A percentile compares a stretch with the other conserved stretches of the same genome.
These are phyloP conservation scores for Rhadina sibilatrix DNA, from an alignment of 2,113 vertebrate species.

Conservation along the genomic window DNA sequence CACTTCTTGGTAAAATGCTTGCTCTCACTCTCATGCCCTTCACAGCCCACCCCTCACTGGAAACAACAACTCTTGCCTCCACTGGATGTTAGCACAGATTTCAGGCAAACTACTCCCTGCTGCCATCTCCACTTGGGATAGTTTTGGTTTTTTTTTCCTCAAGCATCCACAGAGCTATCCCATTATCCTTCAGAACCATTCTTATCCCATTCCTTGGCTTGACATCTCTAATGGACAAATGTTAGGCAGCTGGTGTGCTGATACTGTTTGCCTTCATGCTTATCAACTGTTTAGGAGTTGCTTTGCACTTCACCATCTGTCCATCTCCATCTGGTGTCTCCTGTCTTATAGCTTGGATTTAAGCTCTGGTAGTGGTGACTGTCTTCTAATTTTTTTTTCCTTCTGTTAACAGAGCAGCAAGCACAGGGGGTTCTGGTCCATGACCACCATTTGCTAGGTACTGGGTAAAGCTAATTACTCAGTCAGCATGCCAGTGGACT, in stretches of 20 bases:
- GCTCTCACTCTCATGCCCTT: not conserved
- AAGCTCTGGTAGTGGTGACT: not conserved
- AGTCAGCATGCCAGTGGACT: not conserved
- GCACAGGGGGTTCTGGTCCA: not conserved
- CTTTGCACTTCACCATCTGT: slow-evolving; percentile 55
- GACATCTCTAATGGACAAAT: slow-evolving; percentile 29
- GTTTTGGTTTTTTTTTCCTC: no score
- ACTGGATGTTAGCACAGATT: not conserved
- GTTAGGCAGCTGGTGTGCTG: slow-evolving; percentile 40
- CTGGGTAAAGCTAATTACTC: not conserved
- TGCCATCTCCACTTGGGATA: not conserved
- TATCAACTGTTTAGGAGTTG: slow-evolving; percentile 41
- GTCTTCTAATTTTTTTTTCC: not conserved
- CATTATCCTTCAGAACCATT: not conserved
- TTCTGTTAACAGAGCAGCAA: not conserved
- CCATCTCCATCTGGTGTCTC: slow-evolving; percentile 54
- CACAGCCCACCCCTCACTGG: not conserved
- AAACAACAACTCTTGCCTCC: not conserved
- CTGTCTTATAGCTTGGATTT: not conserved
- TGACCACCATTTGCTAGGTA: not conserved
- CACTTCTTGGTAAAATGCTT: not conserved
- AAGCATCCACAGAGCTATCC: not conserved
- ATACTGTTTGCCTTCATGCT: slow-evolving; percentile 41
- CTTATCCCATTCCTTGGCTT: not conserved
- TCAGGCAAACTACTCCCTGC: not conserved